Conservation (phyloP, 1,140 invertebrate species). For the Musca domestica region DNA sequence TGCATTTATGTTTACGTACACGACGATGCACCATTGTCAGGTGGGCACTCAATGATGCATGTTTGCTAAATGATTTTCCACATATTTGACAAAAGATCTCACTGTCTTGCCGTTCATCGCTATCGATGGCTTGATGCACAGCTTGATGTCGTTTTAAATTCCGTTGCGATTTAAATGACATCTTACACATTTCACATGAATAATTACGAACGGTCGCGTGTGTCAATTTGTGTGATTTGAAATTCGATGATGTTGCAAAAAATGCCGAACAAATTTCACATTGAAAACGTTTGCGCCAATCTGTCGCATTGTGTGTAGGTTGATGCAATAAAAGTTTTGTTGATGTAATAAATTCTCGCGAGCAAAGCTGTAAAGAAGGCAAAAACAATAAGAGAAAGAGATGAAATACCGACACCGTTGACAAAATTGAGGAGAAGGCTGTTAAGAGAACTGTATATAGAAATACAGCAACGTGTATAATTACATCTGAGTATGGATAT, state of each 20-base stretch:
- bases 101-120: conserved; percentile 8
- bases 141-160: conserved; percentile 26
- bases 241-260: conserved; percentile 58
- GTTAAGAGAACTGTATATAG: no score
- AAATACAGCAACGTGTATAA: no score
- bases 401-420: no score
- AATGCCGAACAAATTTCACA: conserved; percentile 65
- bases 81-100: conserved; percentile 24
- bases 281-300: conserved; percentile 25
- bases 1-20: conserved; percentile 27
- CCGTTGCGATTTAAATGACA: conserved; percentile 24
- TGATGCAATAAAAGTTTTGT: conserved; percentile 80
- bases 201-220: conserved; percentile 55
- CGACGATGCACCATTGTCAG: conserved; percentile 25
- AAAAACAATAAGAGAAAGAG: neutral
- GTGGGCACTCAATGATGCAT: conserved; percentile 27
- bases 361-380: conserved; percentile 24
- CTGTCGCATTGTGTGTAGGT: conserved; percentile 65
- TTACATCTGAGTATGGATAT: no score
- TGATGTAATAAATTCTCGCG: conserved; percentile 66
- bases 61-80: conserved; percentile 27
- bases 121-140: conserved; percentile 9
- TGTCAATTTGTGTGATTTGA: conserved; percentile 57
- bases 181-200: conserved; percentile 23
- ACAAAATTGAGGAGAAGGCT: no score